Conservation (phyloP, 2,888 invertebrate species). For the Iselma pallidipennis region DNA sequence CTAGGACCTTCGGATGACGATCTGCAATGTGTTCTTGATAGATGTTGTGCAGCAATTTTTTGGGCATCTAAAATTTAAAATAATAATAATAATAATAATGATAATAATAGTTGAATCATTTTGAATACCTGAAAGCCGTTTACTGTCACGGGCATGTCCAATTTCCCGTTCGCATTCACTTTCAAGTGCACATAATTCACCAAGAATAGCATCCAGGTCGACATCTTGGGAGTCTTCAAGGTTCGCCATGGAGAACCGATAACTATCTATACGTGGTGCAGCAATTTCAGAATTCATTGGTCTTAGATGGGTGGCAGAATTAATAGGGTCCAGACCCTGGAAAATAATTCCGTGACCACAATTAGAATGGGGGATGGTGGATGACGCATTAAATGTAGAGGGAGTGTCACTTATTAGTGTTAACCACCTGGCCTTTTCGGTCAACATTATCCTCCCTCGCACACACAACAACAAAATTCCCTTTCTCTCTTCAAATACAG, state of each 20-base stretch:
- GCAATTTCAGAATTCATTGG: constrained; percentile 72
- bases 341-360: constrained; percentile 50
- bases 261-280: constrained; percentile 84
- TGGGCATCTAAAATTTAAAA: constrained; percentile 45
- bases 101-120: constrained; percentile 22
- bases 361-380: background rate
- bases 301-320: constrained; percentile 61
- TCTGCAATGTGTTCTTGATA: constrained; percentile 52
- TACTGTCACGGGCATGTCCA: constrained; percentile 52
- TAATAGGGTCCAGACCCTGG: constrained; percentile 71
- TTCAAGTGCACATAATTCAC: constrained; percentile 93
- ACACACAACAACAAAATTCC: background rate
- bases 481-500: background rate
- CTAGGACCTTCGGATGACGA: constrained; percentile 56
- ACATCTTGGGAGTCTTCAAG: constrained; percentile 95
- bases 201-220: constrained; percentile 95
- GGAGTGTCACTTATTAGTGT: background rate
- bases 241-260: constrained; percentile 95
- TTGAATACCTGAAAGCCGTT: constrained; percentile 51
- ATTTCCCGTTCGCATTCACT: constrained; percentile 65
- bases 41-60: constrained; percentile 46
- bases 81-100: too few relatives aligned
- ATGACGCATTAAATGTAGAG: background rate
- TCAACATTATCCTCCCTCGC: background rate
- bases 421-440: background rate